Percentiles rank a stretch among this genome's conserved stretches.
These are phyloP conservation scores for Sanderia malayensis DNA, from an alignment of 30 jellyfish, hydroid and myxozoan species.

Conservation along the genomic window DNA sequence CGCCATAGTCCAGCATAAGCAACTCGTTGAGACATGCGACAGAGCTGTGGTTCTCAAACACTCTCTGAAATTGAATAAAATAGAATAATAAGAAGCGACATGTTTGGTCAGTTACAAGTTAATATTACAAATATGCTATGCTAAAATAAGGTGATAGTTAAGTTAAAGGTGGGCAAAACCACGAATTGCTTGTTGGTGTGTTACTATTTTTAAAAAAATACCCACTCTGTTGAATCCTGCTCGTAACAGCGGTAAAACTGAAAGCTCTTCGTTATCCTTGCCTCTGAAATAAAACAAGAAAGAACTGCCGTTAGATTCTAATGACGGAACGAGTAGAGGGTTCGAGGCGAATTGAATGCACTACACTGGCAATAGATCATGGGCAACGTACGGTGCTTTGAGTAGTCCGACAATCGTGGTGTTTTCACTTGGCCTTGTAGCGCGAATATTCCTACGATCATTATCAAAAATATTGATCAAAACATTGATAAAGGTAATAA, in stretches of 20 bases:
- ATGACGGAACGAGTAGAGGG: too few relatives aligned
- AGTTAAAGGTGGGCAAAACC: too few relatives aligned
- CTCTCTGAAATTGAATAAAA: constrained; percentile 85
- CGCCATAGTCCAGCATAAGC: constrained; percentile 85
- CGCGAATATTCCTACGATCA: constrained; percentile 92
- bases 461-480: too few relatives aligned
- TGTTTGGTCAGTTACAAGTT: too few relatives aligned
- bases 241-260: constrained; percentile 72
- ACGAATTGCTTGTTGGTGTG: too few relatives aligned
- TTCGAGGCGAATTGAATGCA: too few relatives aligned
- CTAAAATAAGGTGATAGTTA: too few relatives aligned
- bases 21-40: constrained; percentile 84
- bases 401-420: constrained; percentile 77
- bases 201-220: too few relatives aligned
- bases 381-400: constrained; percentile 60
- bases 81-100: too few relatives aligned
- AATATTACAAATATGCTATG: too few relatives aligned
- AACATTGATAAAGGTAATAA: too few relatives aligned
- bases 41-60: constrained; percentile 63
- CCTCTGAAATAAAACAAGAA: constrained; percentile 55
- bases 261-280: constrained; percentile 67
- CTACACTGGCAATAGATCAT: not conserved
- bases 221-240: constrained; percentile 97
- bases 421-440: constrained; percentile 89
- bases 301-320: too few relatives aligned